These are phyloP conservation scores for Panurus biarmicus DNA, from an alignment of 2,113 vertebrate species.

Conservation along the genomic window DNA sequence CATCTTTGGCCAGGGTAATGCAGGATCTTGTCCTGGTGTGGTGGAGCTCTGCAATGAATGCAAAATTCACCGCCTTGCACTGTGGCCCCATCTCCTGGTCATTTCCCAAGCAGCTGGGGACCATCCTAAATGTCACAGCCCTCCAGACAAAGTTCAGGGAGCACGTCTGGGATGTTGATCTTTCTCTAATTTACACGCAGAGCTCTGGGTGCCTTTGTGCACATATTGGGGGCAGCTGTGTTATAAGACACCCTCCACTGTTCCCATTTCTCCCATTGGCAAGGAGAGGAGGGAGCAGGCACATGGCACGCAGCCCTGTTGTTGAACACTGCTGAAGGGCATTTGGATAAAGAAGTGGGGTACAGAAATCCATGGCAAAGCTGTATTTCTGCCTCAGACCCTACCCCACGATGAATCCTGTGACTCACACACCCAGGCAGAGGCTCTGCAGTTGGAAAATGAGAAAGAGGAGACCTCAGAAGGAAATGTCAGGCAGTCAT, in stretches of 20 bases:
- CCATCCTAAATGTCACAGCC: neutral
- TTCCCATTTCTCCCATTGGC: neutral
- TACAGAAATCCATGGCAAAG: neutral
- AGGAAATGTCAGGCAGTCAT: conserved; percentile 35
- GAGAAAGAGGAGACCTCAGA: conserved; percentile 43
- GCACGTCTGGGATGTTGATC: neutral
- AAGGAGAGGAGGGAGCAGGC: neutral
- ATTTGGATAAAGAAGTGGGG: neutral
- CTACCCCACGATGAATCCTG: neutral
- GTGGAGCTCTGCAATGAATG: neutral
- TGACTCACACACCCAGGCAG: neutral
- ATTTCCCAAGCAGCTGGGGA: neutral
- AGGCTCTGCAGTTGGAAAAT: conserved; percentile 8
- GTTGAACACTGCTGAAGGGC: neutral
- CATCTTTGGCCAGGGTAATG: neutral
- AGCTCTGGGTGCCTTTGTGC: neutral
- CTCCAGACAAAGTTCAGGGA: neutral
- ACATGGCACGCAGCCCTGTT: neutral
- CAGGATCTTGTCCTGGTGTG: neutral
- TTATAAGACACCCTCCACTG: neutral
- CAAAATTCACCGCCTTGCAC: neutral
- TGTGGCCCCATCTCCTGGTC: neutral
- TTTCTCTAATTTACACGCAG: neutral
- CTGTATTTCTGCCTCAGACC: neutral
- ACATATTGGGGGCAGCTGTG: rapidly evolving